These are phyloP conservation scores for Fulmarus glacialis DNA, from an alignment of 2,113 vertebrate species.

Conservation along the genomic window DNA sequence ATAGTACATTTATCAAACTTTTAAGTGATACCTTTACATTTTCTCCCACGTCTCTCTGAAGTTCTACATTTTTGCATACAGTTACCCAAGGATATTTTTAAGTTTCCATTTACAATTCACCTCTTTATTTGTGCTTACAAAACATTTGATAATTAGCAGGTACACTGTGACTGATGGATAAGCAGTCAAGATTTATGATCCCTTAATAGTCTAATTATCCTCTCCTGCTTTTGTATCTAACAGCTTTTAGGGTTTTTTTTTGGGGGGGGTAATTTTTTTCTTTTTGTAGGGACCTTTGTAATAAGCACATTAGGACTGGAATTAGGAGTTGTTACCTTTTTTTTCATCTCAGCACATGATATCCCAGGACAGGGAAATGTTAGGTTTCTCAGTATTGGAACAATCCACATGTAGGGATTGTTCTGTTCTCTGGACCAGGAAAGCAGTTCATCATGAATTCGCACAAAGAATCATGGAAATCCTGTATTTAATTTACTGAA, in stretches of 20 bases:
- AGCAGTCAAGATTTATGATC: not conserved
- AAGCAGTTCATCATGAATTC: not conserved
- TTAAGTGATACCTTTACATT: not conserved
- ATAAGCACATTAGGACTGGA: not conserved
- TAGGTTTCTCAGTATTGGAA: not conserved
- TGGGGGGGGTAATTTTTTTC: not conserved
- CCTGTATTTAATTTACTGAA: not conserved
- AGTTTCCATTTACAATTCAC: not conserved
- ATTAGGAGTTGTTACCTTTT: rapidly evolving
- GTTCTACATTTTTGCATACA: not conserved
- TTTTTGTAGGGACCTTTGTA: not conserved
- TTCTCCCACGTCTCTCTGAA: not conserved
- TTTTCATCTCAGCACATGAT: rapidly evolving
- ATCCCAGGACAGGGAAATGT: not conserved
- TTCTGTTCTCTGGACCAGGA: not conserved
- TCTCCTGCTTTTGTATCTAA: not conserved
- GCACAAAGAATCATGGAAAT: not conserved
- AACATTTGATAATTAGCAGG: not conserved
- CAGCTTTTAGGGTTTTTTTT: not conserved
- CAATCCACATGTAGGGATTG: not conserved
- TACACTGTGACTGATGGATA: not conserved
- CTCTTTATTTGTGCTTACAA: not conserved
- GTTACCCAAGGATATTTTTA: not conserved
- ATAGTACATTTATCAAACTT: not conserved
- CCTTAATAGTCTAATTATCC: not conserved